Percentiles rank a stretch among this genome's conserved stretches.
Conservation (phyloP, 2,113 vertebrate species). For the Anolis carolinensis region DNA sequence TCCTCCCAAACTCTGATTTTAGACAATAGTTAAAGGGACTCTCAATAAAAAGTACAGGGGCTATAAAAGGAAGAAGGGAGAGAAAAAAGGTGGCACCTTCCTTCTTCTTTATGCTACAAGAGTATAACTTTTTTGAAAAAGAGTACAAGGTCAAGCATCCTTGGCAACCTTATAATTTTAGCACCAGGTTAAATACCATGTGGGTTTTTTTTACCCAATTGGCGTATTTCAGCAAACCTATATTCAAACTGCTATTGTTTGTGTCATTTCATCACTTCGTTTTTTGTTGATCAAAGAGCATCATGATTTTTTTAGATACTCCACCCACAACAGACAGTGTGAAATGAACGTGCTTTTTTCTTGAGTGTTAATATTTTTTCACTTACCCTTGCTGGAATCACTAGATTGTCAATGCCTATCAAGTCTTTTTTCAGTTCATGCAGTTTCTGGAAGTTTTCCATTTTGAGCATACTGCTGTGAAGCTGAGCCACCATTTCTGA, state of each 20-base stretch:
- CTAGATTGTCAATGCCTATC: slow-evolving; percentile 91
- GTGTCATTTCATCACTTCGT: neutral
- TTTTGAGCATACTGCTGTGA: slow-evolving; percentile 90
- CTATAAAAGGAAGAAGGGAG: too few species aligned
- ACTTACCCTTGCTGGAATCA: slow-evolving; percentile 88
- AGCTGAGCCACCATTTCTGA: slow-evolving; percentile 92
- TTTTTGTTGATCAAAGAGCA: neutral
- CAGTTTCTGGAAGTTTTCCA: slow-evolving; percentile 98
- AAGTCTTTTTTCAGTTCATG: slow-evolving; percentile 96
- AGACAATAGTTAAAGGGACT: neutral
- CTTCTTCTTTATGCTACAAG: too few species aligned
- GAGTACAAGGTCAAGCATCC: too few species aligned
- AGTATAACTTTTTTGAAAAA: too few species aligned
- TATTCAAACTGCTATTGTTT: neutral
- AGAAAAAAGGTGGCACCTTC: too few species aligned
- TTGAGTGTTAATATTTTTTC: neutral
- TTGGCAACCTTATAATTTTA: neutral
- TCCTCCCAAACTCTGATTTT: neutral
- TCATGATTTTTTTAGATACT: neutral
- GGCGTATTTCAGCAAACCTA: neutral
- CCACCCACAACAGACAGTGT: neutral
- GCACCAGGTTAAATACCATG: neutral
- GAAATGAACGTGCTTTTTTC: neutral
- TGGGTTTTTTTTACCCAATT: neutral
- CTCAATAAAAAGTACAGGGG: neutral